Evolutionary conservation across 2,888 invertebrate species (phyloP).

Genomic region (Hypena proboscidalis): DNA sequence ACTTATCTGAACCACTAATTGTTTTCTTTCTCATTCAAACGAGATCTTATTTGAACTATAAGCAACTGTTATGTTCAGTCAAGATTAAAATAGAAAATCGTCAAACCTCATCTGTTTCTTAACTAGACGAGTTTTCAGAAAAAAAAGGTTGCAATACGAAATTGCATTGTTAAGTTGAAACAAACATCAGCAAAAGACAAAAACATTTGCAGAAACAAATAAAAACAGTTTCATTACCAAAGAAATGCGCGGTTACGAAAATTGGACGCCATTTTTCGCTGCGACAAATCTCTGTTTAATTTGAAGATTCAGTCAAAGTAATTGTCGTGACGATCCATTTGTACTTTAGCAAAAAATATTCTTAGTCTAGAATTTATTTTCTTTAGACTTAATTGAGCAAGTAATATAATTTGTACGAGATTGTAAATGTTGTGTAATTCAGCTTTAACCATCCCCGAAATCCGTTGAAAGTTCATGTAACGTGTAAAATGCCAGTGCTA

Average conservation of each 20-base stretch:
- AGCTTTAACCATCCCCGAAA: no score
- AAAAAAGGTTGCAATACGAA: constrained; percentile 29
- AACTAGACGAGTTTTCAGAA: constrained; percentile 23
- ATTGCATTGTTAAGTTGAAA: constrained; percentile 38
- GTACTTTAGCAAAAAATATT: constrained; percentile 4
- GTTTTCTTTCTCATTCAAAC: no score
- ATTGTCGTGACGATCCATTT: constrained; percentile 12
- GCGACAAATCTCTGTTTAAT: constrained; percentile 53
- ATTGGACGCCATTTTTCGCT: constrained; percentile 58
- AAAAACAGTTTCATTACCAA: constrained; percentile 63
- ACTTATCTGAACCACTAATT: no score
- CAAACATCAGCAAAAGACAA: constrained; percentile 37
- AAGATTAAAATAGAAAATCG: not conserved
- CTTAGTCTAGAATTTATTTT: not conserved
- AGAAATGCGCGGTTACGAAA: constrained; percentile 61
- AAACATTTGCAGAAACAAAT: constrained; percentile 55
- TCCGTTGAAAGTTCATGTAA: not conserved
- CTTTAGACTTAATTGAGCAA: no score
- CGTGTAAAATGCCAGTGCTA: not conserved
- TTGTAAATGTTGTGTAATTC: no score
- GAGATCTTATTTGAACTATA: no score
- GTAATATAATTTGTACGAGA: no score
- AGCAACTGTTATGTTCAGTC: no score
- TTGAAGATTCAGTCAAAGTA: constrained; percentile 44
- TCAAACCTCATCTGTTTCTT: no score